Percentiles rank a stretch among this genome's conserved stretches.
These are phyloP conservation scores for Synanthedon andrenaeformis DNA, from an alignment of 2,888 invertebrate species.

Conservation along the genomic window DNA sequence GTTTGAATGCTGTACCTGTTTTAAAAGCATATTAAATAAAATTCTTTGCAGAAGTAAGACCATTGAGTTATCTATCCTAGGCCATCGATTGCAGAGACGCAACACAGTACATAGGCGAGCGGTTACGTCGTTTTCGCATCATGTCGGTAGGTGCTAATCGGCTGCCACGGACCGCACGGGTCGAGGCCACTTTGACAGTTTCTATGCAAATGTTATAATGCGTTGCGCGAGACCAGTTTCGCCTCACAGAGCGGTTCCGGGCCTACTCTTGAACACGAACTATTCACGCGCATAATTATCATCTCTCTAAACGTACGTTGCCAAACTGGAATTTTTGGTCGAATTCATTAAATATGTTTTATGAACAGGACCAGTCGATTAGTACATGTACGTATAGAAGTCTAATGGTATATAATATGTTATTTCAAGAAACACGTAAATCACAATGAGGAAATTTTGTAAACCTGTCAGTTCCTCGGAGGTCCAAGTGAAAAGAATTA, in stretches of 20 bases:
- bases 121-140: not conserved
- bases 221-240: conserved; percentile 64
- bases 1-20: not conserved
- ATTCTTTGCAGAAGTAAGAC: not conserved
- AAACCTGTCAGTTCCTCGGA: not conserved
- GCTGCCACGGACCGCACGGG: conserved; percentile 35
- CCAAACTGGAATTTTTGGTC: conserved; percentile 38
- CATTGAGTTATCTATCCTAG: not conserved
- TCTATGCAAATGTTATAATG: conserved; percentile 65
- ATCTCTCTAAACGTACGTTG: conserved; percentile 30
- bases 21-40: not conserved
- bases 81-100: conserved; percentile 1
- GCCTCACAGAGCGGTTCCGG: conserved; percentile 57
- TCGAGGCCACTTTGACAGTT: conserved; percentile 64
- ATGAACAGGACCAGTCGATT: not conserved
- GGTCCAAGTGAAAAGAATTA: conserved; percentile 15
- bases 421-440: not conserved
- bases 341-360: conserved; percentile 20
- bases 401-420: not conserved
- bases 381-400: not conserved
- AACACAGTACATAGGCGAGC: conserved; percentile 4
- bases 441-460: not conserved
- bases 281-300: conserved; percentile 47
- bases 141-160: conserved; percentile 53
- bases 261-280: conserved; percentile 44